Percentiles rank a stretch among this genome's conserved stretches.
Evolutionary conservation across 2,888 invertebrate genomes (phyloP).

Genomic region (Coelogynopora nodosa): DNA sequence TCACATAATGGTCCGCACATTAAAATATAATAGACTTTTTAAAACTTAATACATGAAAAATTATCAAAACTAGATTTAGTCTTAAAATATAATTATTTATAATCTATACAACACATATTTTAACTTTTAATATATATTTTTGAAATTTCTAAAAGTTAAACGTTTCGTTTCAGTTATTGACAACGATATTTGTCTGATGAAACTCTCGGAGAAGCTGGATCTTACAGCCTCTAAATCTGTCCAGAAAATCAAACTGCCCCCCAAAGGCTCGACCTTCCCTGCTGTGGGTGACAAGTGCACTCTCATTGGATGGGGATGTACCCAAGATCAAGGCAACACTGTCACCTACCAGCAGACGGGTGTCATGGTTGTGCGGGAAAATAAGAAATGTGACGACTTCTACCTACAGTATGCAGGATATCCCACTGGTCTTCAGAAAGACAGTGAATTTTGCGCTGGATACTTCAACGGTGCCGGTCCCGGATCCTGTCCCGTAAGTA

Average conservation of each 20-base stretch:
- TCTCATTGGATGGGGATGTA: neutral
- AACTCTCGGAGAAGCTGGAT: neutral
- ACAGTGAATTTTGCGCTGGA: neutral
- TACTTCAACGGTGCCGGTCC: neutral
- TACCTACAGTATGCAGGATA: neutral
- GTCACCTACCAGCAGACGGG: neutral
- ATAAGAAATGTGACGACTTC: neutral
- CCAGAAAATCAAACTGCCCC: neutral
- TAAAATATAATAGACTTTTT: too few relatives aligned
- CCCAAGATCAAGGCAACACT: neutral
- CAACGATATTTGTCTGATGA: neutral
- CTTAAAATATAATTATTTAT: too few relatives aligned
- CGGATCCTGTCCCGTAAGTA: neutral
- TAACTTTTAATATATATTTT: too few relatives aligned
- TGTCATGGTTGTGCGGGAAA: neutral
- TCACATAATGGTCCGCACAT: too few relatives aligned
- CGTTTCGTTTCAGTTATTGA: neutral
- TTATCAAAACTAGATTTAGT: too few relatives aligned
- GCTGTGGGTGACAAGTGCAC: neutral
- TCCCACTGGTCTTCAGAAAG: neutral
- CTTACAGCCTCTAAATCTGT: neutral
- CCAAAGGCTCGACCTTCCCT: neutral
- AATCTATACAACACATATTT: too few relatives aligned
- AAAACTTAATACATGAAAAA: too few relatives aligned
- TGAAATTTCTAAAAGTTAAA: too few relatives aligned